phyloP scores from a whole-genome alignment of 35 echinoderm and acorn worm genomes.

The Ophiothrix spiculata region DNA sequence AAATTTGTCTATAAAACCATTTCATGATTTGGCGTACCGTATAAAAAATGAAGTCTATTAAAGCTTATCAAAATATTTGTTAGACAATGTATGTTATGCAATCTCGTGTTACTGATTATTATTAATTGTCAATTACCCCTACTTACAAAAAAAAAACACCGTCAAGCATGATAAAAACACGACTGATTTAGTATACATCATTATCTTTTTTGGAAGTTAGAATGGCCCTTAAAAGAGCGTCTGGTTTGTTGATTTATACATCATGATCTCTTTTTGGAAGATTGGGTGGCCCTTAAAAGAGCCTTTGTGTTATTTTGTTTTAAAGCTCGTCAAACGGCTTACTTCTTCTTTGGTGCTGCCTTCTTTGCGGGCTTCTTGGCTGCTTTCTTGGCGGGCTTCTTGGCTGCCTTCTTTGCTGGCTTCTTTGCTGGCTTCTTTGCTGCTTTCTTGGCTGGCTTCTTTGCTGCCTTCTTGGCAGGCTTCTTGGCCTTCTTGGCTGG shows the following conservation, averaged over 20 bases:
- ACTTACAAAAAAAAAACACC: too few species aligned
- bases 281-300: conserved; percentile 49
- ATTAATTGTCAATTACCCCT: too few species aligned
- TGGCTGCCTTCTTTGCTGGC: conserved; percentile 3
- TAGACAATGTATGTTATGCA: too few species aligned
- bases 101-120: too few species aligned
- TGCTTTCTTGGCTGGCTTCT: neutral
- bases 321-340: neutral
- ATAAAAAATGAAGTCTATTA: too few species aligned
- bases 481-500: neutral
- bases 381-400: neutral
- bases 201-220: too few species aligned
- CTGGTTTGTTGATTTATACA: too few species aligned
- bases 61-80: too few species aligned
- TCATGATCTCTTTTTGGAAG: conserved; percentile 33
- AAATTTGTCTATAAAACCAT: too few species aligned
- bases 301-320: conserved; percentile 23
- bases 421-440: neutral
- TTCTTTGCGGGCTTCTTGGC: conserved; percentile 1
- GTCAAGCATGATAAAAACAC: too few species aligned
- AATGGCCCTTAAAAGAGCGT: too few species aligned
- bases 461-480: neutral
- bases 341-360: conserved; percentile 28
- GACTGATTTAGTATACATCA: neutral
- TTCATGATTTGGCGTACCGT: too few species aligned